Percentiles rank a stretch among this genome's conserved stretches.
These are phyloP conservation scores for Emydocephalus ijimae DNA, from an alignment of 2,113 vertebrate genomes.

Conservation along the genomic window DNA sequence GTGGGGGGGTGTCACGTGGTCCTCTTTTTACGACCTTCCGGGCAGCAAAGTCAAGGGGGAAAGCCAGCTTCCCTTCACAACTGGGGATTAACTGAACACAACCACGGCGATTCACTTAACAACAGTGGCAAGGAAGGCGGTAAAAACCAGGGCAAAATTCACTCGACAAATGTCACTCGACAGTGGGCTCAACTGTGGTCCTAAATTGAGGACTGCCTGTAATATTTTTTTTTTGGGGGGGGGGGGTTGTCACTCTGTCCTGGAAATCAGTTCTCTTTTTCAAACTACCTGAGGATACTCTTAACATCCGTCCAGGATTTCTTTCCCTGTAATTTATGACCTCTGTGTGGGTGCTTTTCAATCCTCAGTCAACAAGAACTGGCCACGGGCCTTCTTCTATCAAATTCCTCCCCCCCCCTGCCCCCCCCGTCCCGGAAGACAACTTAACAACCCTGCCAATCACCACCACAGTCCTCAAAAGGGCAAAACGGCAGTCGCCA, in stretches of 20 bases:
- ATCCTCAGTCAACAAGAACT: neutral
- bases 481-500: neutral
- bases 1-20: no score
- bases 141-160: no score
- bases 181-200: no score
- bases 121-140: no score
- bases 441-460: neutral
- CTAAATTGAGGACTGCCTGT: no score
- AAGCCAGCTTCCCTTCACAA: no score
- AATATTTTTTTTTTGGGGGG: no score
- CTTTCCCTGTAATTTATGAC: neutral
- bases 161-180: no score
- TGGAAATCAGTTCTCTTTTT: neutral
- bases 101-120: no score
- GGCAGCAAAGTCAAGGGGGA: no score
- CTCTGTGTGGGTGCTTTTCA: neutral
- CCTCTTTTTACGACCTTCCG: no score
- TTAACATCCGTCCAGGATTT: neutral
- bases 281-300: neutral
- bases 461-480: neutral
- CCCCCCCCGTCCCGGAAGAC: neutral
- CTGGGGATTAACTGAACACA: no score
- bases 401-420: neutral
- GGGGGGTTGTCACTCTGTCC: neutral
- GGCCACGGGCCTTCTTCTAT: neutral